Evolutionary conservation across 2,888 invertebrate species (phyloP), one percentile per base, ranked within the genome.

Genomic region (Agriotes lineatus): DNA sequence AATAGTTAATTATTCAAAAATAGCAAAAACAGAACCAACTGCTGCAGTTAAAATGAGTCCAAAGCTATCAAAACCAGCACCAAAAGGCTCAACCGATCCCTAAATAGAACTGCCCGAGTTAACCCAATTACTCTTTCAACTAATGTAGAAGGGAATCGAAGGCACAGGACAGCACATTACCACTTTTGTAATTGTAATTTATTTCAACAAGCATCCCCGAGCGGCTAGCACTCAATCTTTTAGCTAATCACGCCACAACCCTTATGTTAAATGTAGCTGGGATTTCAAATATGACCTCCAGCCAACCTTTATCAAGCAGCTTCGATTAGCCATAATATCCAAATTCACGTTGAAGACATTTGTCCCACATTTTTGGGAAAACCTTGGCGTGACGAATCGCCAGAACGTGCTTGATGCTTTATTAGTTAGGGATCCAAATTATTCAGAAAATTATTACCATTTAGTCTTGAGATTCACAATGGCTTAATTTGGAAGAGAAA

Each of bases 241-340:
- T 18, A 35, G 52, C 52, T 52, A 52, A 52, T 16, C 52, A 52
- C 52, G 33, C 16, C 12, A 52, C 52, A 52, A 10, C 52, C 52
- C 33, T 48, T 33, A 52, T 33, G 52, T 52, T 52, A 52, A 52
- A 52, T 33, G 52, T 33, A 33, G 16, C 33, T 33, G 33, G 33
- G 50, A 52, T 52, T 52, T n/a, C 30, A 33, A 52, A 52, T 52
- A 52, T 52, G 52, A 52, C 52, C 52, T 52, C 33, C 33, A n/a
- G 14, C 35, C 52, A 18, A 52, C 33, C 52, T 18, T 33, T 16
- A 5, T 9, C 10, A 2, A 16, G 16, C 52, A n/a, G 35, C 52
- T 33, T 33, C 52, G 33, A 52, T 52, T 52, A 52, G 16, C 33
- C 52, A 52, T 52, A 52, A 52, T 52, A 35, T 30, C 25, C 52